Conservation (phyloP, 2,113 vertebrate species). For the Recurvirostra avosetta region DNA sequence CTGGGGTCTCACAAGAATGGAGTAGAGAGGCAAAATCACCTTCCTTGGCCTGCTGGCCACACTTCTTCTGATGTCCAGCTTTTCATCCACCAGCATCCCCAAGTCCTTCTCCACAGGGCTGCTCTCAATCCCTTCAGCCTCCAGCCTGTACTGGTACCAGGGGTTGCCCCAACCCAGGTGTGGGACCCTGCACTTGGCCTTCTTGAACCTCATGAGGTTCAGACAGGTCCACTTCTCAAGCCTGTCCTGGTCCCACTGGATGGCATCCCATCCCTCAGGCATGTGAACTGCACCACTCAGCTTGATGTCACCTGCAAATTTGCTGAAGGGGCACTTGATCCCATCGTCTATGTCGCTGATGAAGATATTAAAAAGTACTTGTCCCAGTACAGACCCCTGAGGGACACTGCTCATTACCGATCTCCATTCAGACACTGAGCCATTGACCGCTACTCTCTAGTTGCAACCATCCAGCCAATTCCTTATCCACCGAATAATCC, state of each 20-base stretch:
- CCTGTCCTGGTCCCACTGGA: background rate
- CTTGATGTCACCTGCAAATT: background rate
- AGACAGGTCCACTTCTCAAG: background rate
- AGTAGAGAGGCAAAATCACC: background rate
- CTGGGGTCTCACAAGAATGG: background rate
- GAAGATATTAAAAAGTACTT: background rate
- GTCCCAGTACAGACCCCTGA: background rate
- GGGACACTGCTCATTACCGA: too few relatives aligned
- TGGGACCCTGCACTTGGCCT: background rate
- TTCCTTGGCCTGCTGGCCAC: accelerated
- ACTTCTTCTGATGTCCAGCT: background rate
- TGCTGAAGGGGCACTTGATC: background rate
- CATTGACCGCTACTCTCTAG: background rate
- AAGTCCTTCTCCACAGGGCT: background rate
- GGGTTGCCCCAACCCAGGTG: background rate
- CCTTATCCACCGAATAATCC: background rate
- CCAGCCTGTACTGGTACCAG: background rate
- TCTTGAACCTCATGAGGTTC: background rate
- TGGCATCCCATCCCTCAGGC: too few relatives aligned
- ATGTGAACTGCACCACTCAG: background rate
- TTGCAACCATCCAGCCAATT: background rate
- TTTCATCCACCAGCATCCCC: background rate
- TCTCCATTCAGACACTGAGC: background rate
- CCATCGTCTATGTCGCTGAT: too few relatives aligned
- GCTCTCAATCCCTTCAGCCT: background rate